Evolutionary conservation across 2,113 vertebrate species (phyloP).

Genomic region (Eira barbara): DNA sequence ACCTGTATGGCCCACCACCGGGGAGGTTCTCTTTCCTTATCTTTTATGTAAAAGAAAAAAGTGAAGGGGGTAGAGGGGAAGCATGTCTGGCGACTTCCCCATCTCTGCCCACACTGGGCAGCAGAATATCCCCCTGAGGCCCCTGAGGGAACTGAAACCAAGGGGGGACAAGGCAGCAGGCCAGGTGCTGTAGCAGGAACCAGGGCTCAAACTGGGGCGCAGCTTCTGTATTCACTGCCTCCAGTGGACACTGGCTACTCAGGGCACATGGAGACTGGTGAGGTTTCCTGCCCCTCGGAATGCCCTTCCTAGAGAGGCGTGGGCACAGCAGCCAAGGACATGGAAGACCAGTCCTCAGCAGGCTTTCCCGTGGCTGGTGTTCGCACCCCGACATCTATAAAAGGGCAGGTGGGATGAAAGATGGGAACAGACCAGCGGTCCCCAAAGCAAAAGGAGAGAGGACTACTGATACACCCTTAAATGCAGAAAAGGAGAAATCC

Average conservation of each 20-base stretch:
- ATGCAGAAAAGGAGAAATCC: neutral
- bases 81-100: neutral
- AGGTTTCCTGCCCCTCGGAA: neutral
- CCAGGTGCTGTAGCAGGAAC: neutral
- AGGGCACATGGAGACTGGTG: neutral
- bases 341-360: neutral
- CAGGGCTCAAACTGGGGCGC: neutral
- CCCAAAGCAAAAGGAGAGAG: neutral
- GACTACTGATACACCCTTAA: neutral
- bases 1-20: neutral
- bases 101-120: neutral
- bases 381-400: fast-evolving
- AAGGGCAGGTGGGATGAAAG: neutral
- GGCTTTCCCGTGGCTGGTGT: neutral
- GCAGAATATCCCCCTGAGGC: neutral
- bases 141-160: constrained; percentile 35
- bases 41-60: neutral
- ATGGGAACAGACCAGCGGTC: neutral
- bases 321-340: neutral
- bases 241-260: neutral
- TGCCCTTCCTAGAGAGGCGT: neutral
- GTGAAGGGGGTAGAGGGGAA: neutral
- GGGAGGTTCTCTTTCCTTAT: neutral
- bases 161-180: neutral
- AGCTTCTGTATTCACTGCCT: neutral